phyloP scores from a whole-genome alignment of 2,797 vertebrate species.

The Orestias chungarensis region DNA sequence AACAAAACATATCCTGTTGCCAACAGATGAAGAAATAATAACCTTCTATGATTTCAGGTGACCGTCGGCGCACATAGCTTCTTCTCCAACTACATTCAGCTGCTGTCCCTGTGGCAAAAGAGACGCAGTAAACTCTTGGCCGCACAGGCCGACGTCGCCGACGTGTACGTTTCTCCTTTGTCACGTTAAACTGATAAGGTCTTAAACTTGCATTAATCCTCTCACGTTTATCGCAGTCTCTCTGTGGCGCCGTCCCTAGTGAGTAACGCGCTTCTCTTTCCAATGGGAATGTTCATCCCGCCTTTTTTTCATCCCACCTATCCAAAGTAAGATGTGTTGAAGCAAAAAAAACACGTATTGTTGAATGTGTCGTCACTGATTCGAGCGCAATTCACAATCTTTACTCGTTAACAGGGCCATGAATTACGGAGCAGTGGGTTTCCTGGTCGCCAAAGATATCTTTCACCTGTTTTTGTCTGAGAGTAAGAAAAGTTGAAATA shows the following conservation, averaged over 20 bases:
- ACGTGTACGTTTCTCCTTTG: slow-evolving; percentile 61
- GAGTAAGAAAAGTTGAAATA: slow-evolving; percentile 64
- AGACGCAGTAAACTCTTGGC: slow-evolving; percentile 63
- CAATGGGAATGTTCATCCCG: slow-evolving; percentile 80
- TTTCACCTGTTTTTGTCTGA: slow-evolving; percentile 78
- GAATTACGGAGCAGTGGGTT: slow-evolving; percentile 79
- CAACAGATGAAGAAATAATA: background rate
- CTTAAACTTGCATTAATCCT: slow-evolving; percentile 1
- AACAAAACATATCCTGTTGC: background rate
- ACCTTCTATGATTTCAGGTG: slow-evolving; percentile 65
- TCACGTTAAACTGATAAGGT: background rate
- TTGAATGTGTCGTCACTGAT: background rate
- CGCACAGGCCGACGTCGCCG: slow-evolving; percentile 26
- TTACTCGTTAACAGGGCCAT: slow-evolving; percentile 71
- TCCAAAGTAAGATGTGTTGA: slow-evolving; percentile 71
- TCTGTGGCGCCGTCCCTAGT: slow-evolving; percentile 68
- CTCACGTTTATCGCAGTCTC: slow-evolving; percentile 59
- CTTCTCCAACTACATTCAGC: slow-evolving; percentile 81
- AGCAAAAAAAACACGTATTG: background rate
- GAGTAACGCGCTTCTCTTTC: slow-evolving; percentile 74
- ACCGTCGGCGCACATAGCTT: slow-evolving; percentile 62
- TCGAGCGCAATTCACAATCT: background rate
- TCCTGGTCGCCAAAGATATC: slow-evolving; percentile 80
- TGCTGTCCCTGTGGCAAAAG: slow-evolving; percentile 73
- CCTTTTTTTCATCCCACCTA: slow-evolving; percentile 80